These are phyloP conservation scores for Mallotus villosus DNA, from an alignment of 2,797 vertebrate species.

Conservation along the genomic window DNA sequence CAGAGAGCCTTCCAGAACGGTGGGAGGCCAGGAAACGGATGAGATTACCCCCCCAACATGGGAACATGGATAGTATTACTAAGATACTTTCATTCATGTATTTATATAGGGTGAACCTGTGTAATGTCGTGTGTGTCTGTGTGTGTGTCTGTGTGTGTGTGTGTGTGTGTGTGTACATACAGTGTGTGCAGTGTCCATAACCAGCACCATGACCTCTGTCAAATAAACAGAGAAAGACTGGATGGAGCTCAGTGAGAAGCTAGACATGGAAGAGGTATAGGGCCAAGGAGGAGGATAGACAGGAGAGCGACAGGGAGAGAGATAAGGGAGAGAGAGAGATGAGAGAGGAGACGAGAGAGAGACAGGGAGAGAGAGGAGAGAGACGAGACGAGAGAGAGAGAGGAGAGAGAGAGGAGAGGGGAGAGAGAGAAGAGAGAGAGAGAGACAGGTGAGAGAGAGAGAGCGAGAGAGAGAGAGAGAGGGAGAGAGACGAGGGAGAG, in stretches of 20 bases:
- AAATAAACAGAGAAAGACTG: slow-evolving; percentile 64
- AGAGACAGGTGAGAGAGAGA: background rate
- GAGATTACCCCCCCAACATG: slow-evolving; percentile 32
- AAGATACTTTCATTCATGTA: slow-evolving; percentile 52
- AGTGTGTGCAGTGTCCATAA: slow-evolving; percentile 63
- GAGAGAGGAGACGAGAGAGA: background rate
- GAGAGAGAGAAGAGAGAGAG: background rate
- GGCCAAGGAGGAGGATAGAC: slow-evolving; percentile 26
- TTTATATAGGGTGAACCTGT: slow-evolving; percentile 33
- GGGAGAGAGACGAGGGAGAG: background rate
- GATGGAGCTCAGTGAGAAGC: slow-evolving; percentile 63
- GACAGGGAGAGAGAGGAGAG: background rate
- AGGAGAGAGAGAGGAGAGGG: slow-evolving; percentile 4
- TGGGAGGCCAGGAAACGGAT: slow-evolving; percentile 53
- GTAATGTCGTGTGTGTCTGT: background rate
- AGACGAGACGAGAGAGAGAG: slow-evolving; percentile 10
- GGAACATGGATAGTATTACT: slow-evolving; percentile 48
- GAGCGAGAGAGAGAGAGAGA: background rate
- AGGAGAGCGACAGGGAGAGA: slow-evolving; percentile 2
- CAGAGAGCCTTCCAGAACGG: slow-evolving; percentile 41
- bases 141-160: too few relatives aligned
- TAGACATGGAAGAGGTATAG: slow-evolving; percentile 57
- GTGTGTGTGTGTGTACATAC: slow-evolving; percentile 17
- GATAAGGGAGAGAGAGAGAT: slow-evolving; percentile 6
- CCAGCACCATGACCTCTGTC: slow-evolving; percentile 61